A percentile compares a stretch with the other conserved stretches of the same genome.
These are phyloP conservation scores for Chelon labrosus DNA, from an alignment of 2,797 vertebrate genomes.

Conservation along the genomic window DNA sequence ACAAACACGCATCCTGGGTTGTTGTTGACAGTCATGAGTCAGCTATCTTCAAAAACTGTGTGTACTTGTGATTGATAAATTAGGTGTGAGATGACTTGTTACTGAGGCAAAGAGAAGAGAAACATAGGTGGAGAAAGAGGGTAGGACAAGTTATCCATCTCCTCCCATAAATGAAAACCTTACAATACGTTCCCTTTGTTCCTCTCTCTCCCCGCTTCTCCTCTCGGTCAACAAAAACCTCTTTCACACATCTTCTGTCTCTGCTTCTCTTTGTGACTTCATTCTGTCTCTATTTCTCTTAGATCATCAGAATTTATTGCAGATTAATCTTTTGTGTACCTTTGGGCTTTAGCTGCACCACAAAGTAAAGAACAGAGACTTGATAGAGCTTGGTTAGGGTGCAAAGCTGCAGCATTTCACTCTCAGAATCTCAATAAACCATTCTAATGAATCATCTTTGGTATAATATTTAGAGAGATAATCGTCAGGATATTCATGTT, in stretches of 20 bases:
- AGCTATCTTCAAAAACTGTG: neutral
- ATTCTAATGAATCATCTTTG: neutral
- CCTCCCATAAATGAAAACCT: conserved; percentile 6
- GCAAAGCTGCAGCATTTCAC: neutral
- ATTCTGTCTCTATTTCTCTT: neutral
- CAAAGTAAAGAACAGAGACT: neutral
- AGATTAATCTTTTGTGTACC: conserved; percentile 4
- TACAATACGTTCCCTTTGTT: neutral
- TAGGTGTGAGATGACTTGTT: neutral
- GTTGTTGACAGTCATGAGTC: neutral
- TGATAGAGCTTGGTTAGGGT: neutral
- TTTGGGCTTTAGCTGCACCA: conserved; percentile 8
- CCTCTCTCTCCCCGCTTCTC: neutral
- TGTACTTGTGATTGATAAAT: neutral
- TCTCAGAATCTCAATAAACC: neutral
- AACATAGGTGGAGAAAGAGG: neutral
- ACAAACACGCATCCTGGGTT: no score
- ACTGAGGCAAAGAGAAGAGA: neutral
- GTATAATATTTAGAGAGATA: neutral
- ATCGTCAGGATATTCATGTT: conserved; percentile 19
- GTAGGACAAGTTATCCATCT: neutral
- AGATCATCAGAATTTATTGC: neutral
- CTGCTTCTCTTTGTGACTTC: neutral
- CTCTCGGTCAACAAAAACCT: neutral
- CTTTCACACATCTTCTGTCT: neutral